Conservation (phyloP, 2,797 vertebrate genomes). For the Poeciliopsis gracilis region DNA sequence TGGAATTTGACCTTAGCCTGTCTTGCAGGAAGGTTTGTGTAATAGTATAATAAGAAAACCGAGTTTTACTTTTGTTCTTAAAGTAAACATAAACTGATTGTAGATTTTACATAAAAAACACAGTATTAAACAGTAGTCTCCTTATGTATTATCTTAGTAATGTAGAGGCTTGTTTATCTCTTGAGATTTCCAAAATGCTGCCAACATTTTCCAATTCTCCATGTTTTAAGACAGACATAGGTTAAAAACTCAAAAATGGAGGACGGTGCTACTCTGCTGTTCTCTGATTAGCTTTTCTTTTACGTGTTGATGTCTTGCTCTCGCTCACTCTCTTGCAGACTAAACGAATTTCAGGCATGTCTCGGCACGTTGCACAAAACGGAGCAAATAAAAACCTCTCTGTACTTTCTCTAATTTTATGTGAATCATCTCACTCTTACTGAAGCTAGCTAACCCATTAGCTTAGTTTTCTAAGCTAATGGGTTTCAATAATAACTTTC, state of each 20-base stretch:
- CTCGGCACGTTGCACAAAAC: neutral
- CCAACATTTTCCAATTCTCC: neutral
- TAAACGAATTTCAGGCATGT: neutral
- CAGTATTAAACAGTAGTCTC: neutral
- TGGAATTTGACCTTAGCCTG: constrained; percentile 63
- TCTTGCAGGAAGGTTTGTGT: constrained; percentile 49
- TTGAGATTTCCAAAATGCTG: neutral
- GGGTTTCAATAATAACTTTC: neutral
- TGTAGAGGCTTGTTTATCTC: neutral
- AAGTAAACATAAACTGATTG: neutral
- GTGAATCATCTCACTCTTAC: neutral
- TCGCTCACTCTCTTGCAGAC: neutral
- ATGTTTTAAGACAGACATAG: neutral
- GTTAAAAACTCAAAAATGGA: neutral
- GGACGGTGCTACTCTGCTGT: neutral
- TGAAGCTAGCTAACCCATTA: no score
- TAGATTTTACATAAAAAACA: neutral
- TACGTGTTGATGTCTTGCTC: neutral
- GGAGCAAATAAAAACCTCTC: neutral
- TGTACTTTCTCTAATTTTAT: neutral
- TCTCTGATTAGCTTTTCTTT: neutral
- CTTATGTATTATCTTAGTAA: neutral
- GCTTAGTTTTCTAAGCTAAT: neutral
- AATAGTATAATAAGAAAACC: constrained; percentile 36
- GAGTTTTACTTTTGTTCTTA: neutral